These are phyloP conservation scores for Aspidiotus destructor DNA, from an alignment of 2,888 invertebrate species.

Conservation along the genomic window DNA sequence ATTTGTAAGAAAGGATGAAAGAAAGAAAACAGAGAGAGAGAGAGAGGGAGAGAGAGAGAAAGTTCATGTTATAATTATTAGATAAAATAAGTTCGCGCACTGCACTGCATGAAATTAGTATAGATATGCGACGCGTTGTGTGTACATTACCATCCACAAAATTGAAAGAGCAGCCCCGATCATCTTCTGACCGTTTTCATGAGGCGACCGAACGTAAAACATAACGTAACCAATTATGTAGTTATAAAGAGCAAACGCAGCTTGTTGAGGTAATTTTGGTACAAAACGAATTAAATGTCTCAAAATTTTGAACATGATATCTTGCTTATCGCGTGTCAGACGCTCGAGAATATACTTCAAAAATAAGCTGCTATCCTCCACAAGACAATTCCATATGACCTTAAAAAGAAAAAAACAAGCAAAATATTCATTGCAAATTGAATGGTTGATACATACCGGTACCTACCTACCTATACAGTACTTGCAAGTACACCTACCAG, in stretches of 20 bases:
- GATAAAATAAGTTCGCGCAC: neutral
- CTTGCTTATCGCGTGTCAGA: slow-evolving; percentile 84
- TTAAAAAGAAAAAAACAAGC: slow-evolving; percentile 42
- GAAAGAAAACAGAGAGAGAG: neutral
- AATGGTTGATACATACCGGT: neutral
- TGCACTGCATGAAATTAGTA: no score
- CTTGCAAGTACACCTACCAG: no score
- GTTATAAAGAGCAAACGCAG: slow-evolving; percentile 95
- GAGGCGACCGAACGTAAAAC: slow-evolving; percentile 95
- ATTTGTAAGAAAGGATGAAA: neutral
- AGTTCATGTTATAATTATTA: neutral
- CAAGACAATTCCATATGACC: slow-evolving; percentile 95
- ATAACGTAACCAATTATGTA: slow-evolving; percentile 98
- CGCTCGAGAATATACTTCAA: slow-evolving; percentile 91
- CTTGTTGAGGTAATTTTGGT: slow-evolving; percentile 87
- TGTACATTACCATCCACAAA: slow-evolving; percentile 73
- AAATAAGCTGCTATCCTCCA: slow-evolving; percentile 94
- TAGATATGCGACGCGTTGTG: no score
- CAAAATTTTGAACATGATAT: slow-evolving; percentile 85
- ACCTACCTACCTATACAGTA: no score
- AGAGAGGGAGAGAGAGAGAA: no score
- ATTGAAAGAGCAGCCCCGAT: slow-evolving; percentile 91
- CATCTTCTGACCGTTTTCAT: slow-evolving; percentile 87
- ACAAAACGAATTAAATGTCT: slow-evolving; percentile 88
- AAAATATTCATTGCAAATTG: neutral